Evolutionary conservation across 2,797 vertebrate species (phyloP), one percentile per base, ranked within the genome.

Genomic region (Arctocebus calabarensis): DNA sequence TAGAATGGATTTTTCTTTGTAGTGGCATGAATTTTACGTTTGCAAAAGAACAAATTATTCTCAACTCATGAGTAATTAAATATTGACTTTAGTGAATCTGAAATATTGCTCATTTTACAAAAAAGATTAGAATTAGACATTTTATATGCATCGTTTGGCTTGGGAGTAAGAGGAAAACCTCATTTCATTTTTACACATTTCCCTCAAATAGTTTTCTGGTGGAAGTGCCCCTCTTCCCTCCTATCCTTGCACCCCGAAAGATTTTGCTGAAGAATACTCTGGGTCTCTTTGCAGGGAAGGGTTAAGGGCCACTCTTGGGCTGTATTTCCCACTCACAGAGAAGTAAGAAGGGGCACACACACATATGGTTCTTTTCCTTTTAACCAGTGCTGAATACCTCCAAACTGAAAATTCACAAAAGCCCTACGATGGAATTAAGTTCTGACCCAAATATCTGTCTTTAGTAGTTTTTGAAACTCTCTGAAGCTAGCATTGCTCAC

Each of bases 61-160:
- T 91, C 91, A 96, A 68, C 84, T 94, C 90, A 66, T 34, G 40
- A 43, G 5, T 94, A 93, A 94, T 96, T 95, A 97, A 97, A 95
- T 90, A 96, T 91, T 96, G 94, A 96, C 92, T 94, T 62, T 29
- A 77, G 45, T 71, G n/a, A 62, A 82, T 95, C 88, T 84, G 85
- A 97, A 94, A 96, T 90, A 91, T 82, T 84, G 57, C 45, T 92
- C 61, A 84, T 94, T 75, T 97, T 87, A 78, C 20, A 91, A 84
- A 97, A 97, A 94, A 91, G 68, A 90, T 94, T 94, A 90, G 59
- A 94, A 71, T 71, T 62, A 92, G 52, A 75, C n/a, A 68, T 92
- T 88, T 48, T 71, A 79, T 68, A 82, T 89, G 71, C 32, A 52
- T 77, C 92, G 82, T 86, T 83, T n/a, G 61, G 32, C 66, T 95